Conservation (phyloP, 2,888 invertebrate species). For the Melieria omissa region DNA sequence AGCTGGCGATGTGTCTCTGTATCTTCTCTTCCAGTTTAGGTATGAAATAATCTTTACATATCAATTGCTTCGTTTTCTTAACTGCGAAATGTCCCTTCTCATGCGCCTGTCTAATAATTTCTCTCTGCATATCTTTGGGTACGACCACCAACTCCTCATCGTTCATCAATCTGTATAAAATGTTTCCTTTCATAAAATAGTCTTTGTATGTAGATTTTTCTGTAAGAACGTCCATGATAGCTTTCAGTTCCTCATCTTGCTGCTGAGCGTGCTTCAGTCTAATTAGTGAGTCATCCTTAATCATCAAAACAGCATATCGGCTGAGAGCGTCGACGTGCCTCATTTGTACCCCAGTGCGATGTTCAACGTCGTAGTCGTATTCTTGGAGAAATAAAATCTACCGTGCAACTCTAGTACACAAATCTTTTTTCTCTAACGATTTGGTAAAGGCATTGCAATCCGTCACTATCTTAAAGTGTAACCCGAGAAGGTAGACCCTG, state of each 20-base stretch:
- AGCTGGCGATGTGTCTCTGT: conserved; percentile 35
- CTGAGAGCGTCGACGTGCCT: conserved; percentile 39
- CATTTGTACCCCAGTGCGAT: conserved; percentile 41
- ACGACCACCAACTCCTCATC: conserved; percentile 36
- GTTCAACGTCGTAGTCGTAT: conserved; percentile 45
- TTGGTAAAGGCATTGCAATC: conserved; percentile 39
- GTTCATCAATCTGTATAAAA: conserved; percentile 38
- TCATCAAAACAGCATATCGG: background rate
- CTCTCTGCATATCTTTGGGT: conserved; percentile 28
- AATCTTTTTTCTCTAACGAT: conserved; percentile 38
- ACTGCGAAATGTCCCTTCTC: conserved; percentile 34
- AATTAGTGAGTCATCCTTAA: background rate
- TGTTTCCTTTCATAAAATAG: conserved; percentile 28
- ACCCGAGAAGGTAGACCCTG: conserved; percentile 44
- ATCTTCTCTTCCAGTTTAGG: conserved; percentile 43
- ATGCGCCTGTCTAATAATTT: conserved; percentile 41
- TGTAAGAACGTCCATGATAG: conserved; percentile 37
- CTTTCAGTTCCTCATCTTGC: conserved; percentile 24
- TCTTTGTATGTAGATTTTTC: conserved; percentile 13
- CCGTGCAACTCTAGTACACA: conserved; percentile 41
- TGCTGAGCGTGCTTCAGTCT: conserved; percentile 6
- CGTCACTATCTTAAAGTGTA: conserved; percentile 34
- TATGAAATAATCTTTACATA: conserved; percentile 3
- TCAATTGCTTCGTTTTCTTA: background rate
- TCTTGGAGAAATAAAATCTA: conserved; percentile 44